Percentiles rank a stretch among this genome's conserved stretches.
phyloP scores from a whole-genome alignment of 2,113 vertebrate genomes.

The Pelecanoides urinatrix region DNA sequence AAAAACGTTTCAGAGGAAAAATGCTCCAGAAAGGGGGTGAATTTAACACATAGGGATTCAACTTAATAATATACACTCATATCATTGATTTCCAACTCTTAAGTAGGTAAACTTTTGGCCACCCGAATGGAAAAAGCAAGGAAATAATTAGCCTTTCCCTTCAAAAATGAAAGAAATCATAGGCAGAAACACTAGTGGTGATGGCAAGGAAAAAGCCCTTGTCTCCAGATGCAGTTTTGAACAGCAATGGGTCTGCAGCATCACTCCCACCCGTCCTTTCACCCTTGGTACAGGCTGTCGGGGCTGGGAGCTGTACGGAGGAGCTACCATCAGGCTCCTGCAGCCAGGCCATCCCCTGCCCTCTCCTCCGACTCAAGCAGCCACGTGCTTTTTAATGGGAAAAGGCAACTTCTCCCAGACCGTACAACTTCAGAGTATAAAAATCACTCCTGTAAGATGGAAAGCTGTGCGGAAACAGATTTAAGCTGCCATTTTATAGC shows the following conservation, averaged over 20 bases:
- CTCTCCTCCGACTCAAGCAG: neutral
- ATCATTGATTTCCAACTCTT: neutral
- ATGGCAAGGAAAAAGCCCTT: neutral
- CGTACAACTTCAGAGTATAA: neutral
- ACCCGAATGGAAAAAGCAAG: constrained; percentile 1
- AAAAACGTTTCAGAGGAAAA: neutral
- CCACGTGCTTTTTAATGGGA: neutral
- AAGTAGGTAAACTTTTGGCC: neutral
- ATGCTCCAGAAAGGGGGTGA: neutral
- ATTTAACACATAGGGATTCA: neutral
- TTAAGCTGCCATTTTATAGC: neutral
- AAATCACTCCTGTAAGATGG: neutral
- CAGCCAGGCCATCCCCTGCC: neutral
- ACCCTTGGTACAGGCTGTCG: neutral
- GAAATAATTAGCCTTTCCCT: neutral
- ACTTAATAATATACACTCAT: neutral
- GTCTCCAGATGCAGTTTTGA: neutral
- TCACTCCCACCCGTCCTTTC: neutral
- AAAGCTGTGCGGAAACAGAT: neutral
- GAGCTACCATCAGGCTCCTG: neutral
- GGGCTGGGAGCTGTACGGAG: neutral
- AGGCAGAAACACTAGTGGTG: neutral
- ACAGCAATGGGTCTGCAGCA: neutral
- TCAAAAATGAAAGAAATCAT: neutral
- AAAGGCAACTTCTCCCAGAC: neutral